Base-by-base conservation (phyloP, 1,140 invertebrate species). In the Andricus grossulariae region DNA sequence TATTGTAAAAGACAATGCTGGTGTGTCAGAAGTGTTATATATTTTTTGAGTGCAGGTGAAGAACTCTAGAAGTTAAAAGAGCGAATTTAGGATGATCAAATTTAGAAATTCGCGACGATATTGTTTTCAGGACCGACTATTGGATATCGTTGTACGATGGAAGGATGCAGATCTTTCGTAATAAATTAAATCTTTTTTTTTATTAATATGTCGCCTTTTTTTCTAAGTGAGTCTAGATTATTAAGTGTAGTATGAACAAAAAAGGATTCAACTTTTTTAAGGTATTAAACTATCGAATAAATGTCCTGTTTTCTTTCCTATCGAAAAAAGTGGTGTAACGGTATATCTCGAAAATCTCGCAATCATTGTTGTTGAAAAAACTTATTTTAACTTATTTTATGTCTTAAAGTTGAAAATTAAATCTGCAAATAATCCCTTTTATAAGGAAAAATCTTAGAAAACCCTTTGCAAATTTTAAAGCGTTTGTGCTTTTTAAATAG, bases 171-270 rank as follows among this genome's bases (percentile, higher is more conserved):
- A 25, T 66, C 13, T 32, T 60, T 25, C 21, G 25, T 76, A 76
- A 76, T 71, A 71, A 71, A 76, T 71, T 76, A 52, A 76, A 71
- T 19, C 25, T 32, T 39, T 76, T 76, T 76, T 76, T 75, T 76
- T 13, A 19, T 19, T 51, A 71, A 45, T n/a, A 49, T 60, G 12
- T 21, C 10, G 39, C 39, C 39, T 10, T 45, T 45, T 45, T 45
- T 45, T 45, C 39, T 45, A 45, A 45, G 39, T 5, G 25, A 45
- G 55, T 57, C 50, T 70, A 21, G 21, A 57, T 74, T 60, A 12
- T 25, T 57, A 25, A 12, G 12, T 8, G 7, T 57, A 32, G 10
- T 57, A 0, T 25, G 25, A 25, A 11, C 12, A 21, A 57, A 25
- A 13, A 25, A 25, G 21, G 21, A 32, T 32, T 45, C 0, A 11